Base-by-base conservation (phyloP, 2,113 vertebrate genomes). In the Climacteris rufus region DNA sequence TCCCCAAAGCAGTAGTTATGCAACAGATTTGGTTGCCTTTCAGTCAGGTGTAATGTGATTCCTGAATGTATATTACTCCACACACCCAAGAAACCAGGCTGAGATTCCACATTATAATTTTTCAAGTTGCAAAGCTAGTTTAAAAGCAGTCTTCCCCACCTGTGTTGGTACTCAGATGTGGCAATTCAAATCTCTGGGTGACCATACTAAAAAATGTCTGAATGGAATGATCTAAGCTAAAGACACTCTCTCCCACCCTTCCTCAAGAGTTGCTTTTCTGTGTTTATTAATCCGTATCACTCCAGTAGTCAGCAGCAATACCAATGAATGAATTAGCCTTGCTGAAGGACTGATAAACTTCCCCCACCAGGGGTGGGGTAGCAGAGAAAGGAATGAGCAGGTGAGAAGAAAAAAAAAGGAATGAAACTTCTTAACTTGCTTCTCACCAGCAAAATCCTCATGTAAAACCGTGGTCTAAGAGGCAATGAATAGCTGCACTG, bases 31-130 rank as follows among this genome's bases (percentile, higher is more conserved):
- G n/a, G 60, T 95, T 87, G 56, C 83, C 40, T 91, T 84, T 95
- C 84, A 79, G 83, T 84, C 76, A 94, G 72, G 68, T 76, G 77
- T 89, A 95, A 95, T 1, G 1, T 92, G 95, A 95, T 90, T 94
- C 89, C 93, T 96, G 76, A 86, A 56, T 22, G 35, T 66, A 18
- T 77, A 78, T 91, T 86, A 66, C 71, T 83, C 68, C 64, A 70
- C 95, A 95, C 92, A 88, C 90, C 90, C 96, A 77, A 94, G 86
- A 93, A 96, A 80, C 63, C 68, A 89, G 69, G 59, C 45, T 89
- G 65, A 83, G 66, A 66, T 61, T 83, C 71, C 63, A 69, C 59
- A 42, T 69, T 42, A 39, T 39, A 76, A 80, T 77, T 94, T 96
- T 89, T 66, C 64, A 86, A 80, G 92, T 94, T 94, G 92, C 52